Conservation (phyloP, 2,888 invertebrate genomes). For the Stomorhina lunata region DNA sequence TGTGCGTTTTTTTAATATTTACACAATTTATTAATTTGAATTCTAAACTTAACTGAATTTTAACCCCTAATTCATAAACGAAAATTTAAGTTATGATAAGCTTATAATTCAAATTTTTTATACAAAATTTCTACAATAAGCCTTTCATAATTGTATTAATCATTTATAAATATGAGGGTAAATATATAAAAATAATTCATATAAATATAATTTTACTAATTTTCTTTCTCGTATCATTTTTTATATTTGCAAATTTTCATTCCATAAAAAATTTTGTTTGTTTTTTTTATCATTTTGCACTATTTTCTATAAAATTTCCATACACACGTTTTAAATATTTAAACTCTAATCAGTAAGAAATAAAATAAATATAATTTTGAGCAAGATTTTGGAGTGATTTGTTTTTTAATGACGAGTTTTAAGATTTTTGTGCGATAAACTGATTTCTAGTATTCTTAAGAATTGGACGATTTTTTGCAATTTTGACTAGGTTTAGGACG, state of each 20-base stretch:
- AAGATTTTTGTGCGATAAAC: constrained; percentile 39
- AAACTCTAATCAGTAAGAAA: not conserved
- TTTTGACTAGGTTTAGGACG: constrained; percentile 79
- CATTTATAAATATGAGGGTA: no score
- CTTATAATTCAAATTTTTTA: no score
- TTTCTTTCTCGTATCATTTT: not conserved
- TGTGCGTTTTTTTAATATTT: no score
- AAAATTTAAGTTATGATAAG: no score
- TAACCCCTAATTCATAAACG: no score
- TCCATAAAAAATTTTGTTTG: constrained; percentile 1
- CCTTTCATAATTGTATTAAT: no score
- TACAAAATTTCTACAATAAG: no score
- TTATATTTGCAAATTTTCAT: constrained; percentile 25
- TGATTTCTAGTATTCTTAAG: constrained; percentile 53
- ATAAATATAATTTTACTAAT: not conserved
- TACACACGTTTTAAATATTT: not conserved
- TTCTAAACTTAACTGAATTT: no score
- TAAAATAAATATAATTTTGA: constrained; percentile 26
- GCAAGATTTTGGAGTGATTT: constrained; percentile 23
- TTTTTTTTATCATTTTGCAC: constrained; percentile 31
- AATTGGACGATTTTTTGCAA: constrained; percentile 80
- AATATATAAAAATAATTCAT: no score
- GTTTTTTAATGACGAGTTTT: constrained; percentile 8
- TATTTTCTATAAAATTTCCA: constrained; percentile 20
- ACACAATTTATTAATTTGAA: no score